Evolutionary conservation across 2,797 vertebrate species (phyloP).

Genomic region (Parauchenoglanis ngamensis): DNA sequence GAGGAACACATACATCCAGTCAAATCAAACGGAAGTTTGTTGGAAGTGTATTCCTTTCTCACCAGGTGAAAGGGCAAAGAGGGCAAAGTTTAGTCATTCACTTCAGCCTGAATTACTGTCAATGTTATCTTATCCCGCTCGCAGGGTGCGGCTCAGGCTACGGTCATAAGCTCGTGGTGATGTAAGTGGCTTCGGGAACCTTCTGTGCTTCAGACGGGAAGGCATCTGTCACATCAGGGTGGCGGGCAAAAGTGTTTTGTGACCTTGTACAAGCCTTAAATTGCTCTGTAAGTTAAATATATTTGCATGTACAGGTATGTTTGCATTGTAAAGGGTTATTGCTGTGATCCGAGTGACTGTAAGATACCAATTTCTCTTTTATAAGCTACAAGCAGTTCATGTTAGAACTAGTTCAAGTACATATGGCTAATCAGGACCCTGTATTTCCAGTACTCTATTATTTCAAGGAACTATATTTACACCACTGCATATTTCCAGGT

Average conservation of each 20-base stretch:
- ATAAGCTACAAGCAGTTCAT: neutral
- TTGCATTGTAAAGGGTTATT: neutral
- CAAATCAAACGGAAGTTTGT: neutral
- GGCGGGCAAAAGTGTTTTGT: neutral
- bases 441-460: neutral
- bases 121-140: conserved; percentile 69
- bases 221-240: neutral
- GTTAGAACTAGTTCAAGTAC: neutral
- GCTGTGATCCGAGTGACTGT: neutral
- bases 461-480: too few relatives aligned
- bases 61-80: conserved; percentile 61
- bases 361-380: neutral
- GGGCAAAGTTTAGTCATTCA: conserved; percentile 68
- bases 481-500: neutral
- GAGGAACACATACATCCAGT: neutral
- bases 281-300: neutral
- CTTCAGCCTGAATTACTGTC: conserved; percentile 67
- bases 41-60: conserved; percentile 64
- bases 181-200: conserved; percentile 37
- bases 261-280: neutral
- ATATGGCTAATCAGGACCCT: neutral
- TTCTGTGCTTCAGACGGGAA: conserved; percentile 2
- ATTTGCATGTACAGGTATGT: neutral
- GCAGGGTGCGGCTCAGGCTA: conserved; percentile 32
- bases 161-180: conserved; percentile 33